Conservation (phyloP, 1,140 invertebrate genomes). For the Pteromalus puparum region DNA sequence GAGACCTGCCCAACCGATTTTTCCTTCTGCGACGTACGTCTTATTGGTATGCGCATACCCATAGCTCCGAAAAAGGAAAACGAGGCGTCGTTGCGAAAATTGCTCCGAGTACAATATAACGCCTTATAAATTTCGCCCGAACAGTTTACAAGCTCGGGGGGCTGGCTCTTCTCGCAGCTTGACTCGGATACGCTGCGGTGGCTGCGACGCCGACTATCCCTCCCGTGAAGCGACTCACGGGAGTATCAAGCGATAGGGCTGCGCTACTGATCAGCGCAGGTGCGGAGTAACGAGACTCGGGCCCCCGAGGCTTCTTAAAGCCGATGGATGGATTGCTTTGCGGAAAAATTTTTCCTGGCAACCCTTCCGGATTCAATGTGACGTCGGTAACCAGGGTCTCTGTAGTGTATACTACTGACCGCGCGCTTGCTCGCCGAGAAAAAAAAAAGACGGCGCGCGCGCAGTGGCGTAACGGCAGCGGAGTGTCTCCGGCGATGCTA, state of each 20-base stretch:
- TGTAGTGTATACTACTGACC: neutral
- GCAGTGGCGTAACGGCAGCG: neutral
- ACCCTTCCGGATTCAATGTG: too few relatives aligned
- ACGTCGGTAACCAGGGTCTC: neutral
- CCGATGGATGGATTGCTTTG: neutral
- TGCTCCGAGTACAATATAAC: too few relatives aligned
- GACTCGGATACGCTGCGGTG: too few relatives aligned
- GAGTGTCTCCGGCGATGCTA: neutral
- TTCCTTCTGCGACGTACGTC: neutral
- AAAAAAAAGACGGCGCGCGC: neutral
- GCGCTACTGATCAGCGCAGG: neutral
- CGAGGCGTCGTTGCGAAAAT: neutral
- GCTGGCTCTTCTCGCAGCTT: too few relatives aligned
- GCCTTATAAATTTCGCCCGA: too few relatives aligned
- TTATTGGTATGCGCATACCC: neutral
- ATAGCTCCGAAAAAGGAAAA: neutral
- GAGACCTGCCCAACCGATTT: neutral
- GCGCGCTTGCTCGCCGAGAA: neutral
- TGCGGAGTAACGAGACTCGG: neutral
- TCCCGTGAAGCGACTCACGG: neutral
- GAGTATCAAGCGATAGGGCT: neutral
- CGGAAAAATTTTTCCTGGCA: too few relatives aligned
- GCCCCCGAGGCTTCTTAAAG: neutral
- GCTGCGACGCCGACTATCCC: neutral
- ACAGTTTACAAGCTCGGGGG: too few relatives aligned